Evolutionary conservation across 1,140 invertebrate species (phyloP), one percentile per base, ranked within the genome.

Genomic region (Homarus americanus): DNA sequence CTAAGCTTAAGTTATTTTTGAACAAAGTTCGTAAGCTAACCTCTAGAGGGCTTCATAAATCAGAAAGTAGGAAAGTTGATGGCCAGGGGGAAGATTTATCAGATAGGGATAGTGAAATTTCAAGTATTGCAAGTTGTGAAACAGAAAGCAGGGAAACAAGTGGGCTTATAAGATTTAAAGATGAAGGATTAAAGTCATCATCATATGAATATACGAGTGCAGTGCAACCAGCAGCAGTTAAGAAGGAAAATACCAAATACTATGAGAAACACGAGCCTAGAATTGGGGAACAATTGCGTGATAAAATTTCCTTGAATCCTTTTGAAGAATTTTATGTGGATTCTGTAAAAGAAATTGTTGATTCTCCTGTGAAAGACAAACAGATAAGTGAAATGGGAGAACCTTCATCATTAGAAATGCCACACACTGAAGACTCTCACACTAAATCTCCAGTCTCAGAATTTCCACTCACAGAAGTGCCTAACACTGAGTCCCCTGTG

Each of bases 1-100:
- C 89, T 69, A 91, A 91, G 82, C 83, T 91, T 78, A 91, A 91
- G 58, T 85, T 82, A 0, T 85, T 91, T 63, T 53, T 91, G n/a
- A 76, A 79, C 28, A 84, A 80, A 75, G 82, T 91, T 36, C 40
- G 38, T 85, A 84, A 91, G 49, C 36, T 91, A 41, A 91, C 89
- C 15, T 75, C 82, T 78, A 91, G 78, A 38, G 73, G 89, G 41
- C 34, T 53, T 44, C 28, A 38, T 49, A 85, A 91, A 28, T 40
- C 58, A 66, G 82, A 91, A 40, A 79, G 15, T 82, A 82, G 58
- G 72, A 82, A 36, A 76, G 32, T 12, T 87, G 87, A 73, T 82
- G 40, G 79, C 49, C 79, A 83, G 66, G 87, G 69, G 63, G 79
- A 82, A 69, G 38, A 53, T 75, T 15, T 41, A 82, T 28, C 9